Evolutionary conservation across 2,797 vertebrate genomes (phyloP), one percentile per base, ranked within the genome.

Genomic region (Harpagifer antarcticus): DNA sequence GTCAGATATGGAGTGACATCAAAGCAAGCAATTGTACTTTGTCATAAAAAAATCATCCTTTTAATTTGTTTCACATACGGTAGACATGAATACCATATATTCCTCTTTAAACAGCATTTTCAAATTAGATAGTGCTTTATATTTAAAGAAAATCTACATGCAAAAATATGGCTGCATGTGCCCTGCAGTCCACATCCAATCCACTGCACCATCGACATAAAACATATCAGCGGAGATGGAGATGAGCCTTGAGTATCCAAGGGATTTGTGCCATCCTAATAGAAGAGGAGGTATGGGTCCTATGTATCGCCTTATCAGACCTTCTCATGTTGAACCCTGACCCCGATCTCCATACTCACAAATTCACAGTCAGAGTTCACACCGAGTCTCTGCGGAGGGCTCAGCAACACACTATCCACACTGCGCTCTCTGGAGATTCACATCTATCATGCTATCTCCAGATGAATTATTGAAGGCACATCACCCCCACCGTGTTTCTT

Each of bases 391-490:
- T 11, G 71, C 1, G 71, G 86, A 85, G 72, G 74, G 65, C 77
- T n/a, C 70, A 61, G 83, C 48, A 86, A 84, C 78, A 78, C 55
- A 53, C 76, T 66, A 82, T 82, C 83, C 67, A 87, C 70, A 49
- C 78, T 53, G 60, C 2, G 1, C 64, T 77, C 91, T 88, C 90
- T 40, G 20, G 81, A 90, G 88, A 92, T 74, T 23, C 71, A 84
- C 84, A 87, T 90, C 87, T 87, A 87, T 93, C 85, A 88, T n/a
- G n/a, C n/a, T n/a, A 79, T 90, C 86, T 91, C 63, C 71, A 59
- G 79, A 89, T 90, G 78, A 91, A 91, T 91, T 83, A 90, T 89
- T 81, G 86, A 93, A 89, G 68, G 53, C 78, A 61, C 68, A 52
- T 62, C 65, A 57, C 70, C 72, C 78, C 68, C 74, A 37, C 49